Conservation (phyloP, 35 echinoderm and acorn worm species). For the Apostichopus japonicus region DNA sequence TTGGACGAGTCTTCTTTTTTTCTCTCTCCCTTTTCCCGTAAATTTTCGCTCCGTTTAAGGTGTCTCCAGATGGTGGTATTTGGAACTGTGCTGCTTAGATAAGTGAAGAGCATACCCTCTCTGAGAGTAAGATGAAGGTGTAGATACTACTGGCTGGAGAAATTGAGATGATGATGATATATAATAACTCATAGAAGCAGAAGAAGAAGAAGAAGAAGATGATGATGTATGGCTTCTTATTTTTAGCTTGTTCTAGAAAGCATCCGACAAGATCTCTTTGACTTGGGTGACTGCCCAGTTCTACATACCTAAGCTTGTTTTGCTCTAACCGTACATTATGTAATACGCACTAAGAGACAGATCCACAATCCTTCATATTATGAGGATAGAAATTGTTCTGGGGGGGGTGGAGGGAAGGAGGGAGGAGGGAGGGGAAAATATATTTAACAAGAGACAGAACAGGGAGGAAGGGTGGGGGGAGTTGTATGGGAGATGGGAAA, state of each 20-base stretch:
- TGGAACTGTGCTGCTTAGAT: not conserved
- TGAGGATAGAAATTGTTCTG: too few relatives aligned
- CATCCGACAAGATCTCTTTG: not conserved
- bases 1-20: not conserved
- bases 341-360: too few relatives aligned
- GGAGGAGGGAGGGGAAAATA: too few relatives aligned
- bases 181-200: too few relatives aligned
- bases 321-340: too few relatives aligned
- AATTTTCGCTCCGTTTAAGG: constrained; percentile 7
- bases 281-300: too few relatives aligned
- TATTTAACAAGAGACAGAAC: too few relatives aligned
- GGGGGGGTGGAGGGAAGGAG: too few relatives aligned
- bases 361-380: too few relatives aligned
- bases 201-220: not conserved
- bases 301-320: too few relatives aligned
- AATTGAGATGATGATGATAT: not conserved
- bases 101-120: not conserved
- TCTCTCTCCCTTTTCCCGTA: not conserved
- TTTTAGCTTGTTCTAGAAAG: not conserved
- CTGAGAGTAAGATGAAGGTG: not conserved
- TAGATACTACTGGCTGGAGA: not conserved
- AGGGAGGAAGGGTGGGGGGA: too few relatives aligned
- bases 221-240: not conserved
- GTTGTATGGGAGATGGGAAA: too few relatives aligned
- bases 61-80: not conserved